Base-by-base conservation (phyloP, 2,113 vertebrate genomes). In the Neolamprologus ventralis region DNA sequence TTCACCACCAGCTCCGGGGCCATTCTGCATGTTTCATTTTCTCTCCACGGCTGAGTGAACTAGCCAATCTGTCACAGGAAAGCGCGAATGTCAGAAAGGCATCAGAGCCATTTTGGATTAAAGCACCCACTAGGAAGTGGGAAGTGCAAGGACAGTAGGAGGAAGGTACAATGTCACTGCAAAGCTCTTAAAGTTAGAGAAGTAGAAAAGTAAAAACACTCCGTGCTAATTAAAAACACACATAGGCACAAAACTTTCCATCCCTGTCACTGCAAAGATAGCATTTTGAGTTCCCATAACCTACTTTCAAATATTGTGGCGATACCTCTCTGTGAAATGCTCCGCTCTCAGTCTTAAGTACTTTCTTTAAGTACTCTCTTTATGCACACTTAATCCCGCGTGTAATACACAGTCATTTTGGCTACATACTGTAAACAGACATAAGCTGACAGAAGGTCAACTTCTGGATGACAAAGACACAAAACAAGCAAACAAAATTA, bases 41-140 rank as follows among this genome's bases (percentile, higher is more conserved):
- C 60, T 54, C 88, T 57, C 86, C 4, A 7, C 8, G 60, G 82
- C 57, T 31, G 19, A 75, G 68, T 3, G n/a, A 89, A 84, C 28
- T 14, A 28, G 45, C 82, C 88, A 83, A 83, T 94, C 90, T 87
- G 91, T 92, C 85, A 55, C 49, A 65, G 87, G 63, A 35, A 83
- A 65, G 51, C 23, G 7, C 3, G 19, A 37, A 79, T 92, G 85
- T 94, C 91, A 71, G 79, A 58, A 75, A 85, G 75, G 58, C 75
- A 37, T 89, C 83, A 79, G 49, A 80, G 85, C 86, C 93, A 85
- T 82, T 93, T 93, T 90, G 89, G 89, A 92, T 87, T 88, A 88
- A 91, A 89, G 73, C 51, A 55, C 71, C 80, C 35, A 47, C 37
- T 12, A 82, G 87, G 83, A 88, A 88, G 81, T 54, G 82, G 68